Evolutionary conservation across 2,113 vertebrate species (phyloP).

Genomic region (Merops nubicus): DNA sequence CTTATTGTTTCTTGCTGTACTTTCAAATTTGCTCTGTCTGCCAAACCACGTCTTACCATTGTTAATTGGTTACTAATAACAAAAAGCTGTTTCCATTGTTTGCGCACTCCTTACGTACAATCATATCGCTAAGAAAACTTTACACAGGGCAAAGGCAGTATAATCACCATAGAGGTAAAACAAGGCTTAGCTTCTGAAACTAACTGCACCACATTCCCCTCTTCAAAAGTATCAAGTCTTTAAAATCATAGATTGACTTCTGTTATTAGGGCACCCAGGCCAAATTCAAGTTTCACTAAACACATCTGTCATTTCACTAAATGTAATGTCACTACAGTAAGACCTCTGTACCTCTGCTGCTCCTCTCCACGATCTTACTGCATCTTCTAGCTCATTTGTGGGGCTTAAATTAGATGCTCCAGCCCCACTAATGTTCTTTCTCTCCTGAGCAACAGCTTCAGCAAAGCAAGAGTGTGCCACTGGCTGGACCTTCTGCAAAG

Average conservation of each 20-base stretch:
- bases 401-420: slow-evolving; percentile 76
- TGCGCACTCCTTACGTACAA: neutral
- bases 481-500: slow-evolving; percentile 95
- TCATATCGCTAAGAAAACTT: neutral
- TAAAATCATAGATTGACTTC: neutral
- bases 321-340: neutral
- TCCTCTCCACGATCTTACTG: slow-evolving; percentile 91
- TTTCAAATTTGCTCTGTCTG: neutral
- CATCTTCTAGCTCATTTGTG: slow-evolving; percentile 90
- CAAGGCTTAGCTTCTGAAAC: neutral
- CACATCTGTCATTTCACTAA: neutral
- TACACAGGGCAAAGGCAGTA: neutral
- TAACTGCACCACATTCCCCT: neutral
- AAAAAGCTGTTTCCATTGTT: neutral
- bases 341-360: slow-evolving; percentile 87
- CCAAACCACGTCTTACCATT: neutral
- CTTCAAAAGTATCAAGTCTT: neutral
- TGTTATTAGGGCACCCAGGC: neutral
- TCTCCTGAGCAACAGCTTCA: slow-evolving; percentile 91
- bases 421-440: slow-evolving; percentile 70
- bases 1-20: fast-evolving
- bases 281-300: neutral
- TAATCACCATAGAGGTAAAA: neutral
- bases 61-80: neutral
- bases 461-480: slow-evolving; percentile 95